Conservation (phyloP, 2,797 vertebrate genomes). For the Molossus alvarezi region DNA sequence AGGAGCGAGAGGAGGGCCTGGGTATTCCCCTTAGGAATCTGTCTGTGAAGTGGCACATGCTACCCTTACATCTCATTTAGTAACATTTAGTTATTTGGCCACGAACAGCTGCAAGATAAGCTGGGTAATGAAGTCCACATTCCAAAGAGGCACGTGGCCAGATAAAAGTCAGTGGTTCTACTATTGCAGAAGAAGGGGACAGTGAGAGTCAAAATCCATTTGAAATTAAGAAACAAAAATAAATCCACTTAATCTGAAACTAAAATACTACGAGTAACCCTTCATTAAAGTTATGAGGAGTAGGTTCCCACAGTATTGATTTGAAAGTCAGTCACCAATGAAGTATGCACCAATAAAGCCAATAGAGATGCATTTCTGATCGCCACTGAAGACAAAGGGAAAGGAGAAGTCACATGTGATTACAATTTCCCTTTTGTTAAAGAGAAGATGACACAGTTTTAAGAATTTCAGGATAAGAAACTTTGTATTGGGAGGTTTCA, state of each 20-base stretch:
- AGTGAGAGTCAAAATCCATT: slow-evolving; percentile 46
- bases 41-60: not conserved
- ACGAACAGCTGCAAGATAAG: not conserved
- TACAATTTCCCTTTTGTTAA: slow-evolving; percentile 13
- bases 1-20: not conserved
- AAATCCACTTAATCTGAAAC: slow-evolving; percentile 46
- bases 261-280: slow-evolving; percentile 68
- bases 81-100: not conserved
- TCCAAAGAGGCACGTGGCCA: not conserved
- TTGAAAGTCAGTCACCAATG: slow-evolving; percentile 72
- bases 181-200: not conserved
- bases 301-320: slow-evolving; percentile 71
- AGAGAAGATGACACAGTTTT: slow-evolving; percentile 6
- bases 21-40: not conserved
- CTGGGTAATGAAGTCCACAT: not conserved
- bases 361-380: slow-evolving; percentile 73
- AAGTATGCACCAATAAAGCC: slow-evolving; percentile 64
- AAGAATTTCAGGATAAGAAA: slow-evolving; percentile 46
- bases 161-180: slow-evolving; percentile 3
- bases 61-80: not conserved
- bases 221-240: slow-evolving; percentile 73
- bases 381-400: slow-evolving; percentile 66
- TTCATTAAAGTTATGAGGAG: slow-evolving; percentile 70
- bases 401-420: slow-evolving; percentile 46
- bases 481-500: not conserved